A percentile compares a stretch with the other conserved stretches of the same genome.
These are phyloP conservation scores for Hylaea fasciaria DNA, from an alignment of 2,888 invertebrate genomes.

Conservation along the genomic window DNA sequence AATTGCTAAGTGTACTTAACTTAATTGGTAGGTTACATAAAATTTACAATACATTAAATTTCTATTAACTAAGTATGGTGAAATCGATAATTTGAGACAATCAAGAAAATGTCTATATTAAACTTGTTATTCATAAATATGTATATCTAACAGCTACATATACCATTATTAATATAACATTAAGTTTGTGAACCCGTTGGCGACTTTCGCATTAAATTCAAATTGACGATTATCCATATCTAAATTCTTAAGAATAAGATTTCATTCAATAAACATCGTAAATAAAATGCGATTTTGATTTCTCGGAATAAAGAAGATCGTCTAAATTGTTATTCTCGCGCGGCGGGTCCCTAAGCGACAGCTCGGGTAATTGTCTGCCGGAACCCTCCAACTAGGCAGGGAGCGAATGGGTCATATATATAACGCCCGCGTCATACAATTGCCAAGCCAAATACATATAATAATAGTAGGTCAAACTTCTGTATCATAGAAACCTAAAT, in stretches of 20 bases:
- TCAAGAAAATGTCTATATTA: conserved; percentile 57
- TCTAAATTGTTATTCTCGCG: conserved; percentile 52
- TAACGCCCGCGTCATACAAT: conserved; percentile 4
- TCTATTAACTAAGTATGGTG: conserved; percentile 48
- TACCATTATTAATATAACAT: conserved; percentile 56
- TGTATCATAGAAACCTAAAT: neutral
- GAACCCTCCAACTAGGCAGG: conserved; percentile 29
- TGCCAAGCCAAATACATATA: neutral
- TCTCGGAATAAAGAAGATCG: conserved; percentile 46
- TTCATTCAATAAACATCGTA: conserved; percentile 38
- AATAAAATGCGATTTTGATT: conserved; percentile 48
- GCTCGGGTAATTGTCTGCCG: conserved; percentile 41
- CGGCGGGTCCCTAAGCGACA: conserved; percentile 36
- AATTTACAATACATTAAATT: conserved; percentile 72
- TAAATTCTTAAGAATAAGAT: conserved; percentile 46
- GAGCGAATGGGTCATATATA: conserved; percentile 15
- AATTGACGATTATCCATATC: conserved; percentile 61
- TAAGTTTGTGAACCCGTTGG: conserved; percentile 54
- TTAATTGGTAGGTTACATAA: conserved; percentile 73
- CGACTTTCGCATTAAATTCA: conserved; percentile 56
- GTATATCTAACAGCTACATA: conserved; percentile 53
- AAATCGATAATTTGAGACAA: conserved; percentile 62
- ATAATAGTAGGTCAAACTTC: neutral
- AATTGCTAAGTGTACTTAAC: conserved; percentile 61
- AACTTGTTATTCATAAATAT: conserved; percentile 52